Base-by-base conservation (phyloP, 2,888 invertebrate species). In the Anoplius nigerrimus region DNA sequence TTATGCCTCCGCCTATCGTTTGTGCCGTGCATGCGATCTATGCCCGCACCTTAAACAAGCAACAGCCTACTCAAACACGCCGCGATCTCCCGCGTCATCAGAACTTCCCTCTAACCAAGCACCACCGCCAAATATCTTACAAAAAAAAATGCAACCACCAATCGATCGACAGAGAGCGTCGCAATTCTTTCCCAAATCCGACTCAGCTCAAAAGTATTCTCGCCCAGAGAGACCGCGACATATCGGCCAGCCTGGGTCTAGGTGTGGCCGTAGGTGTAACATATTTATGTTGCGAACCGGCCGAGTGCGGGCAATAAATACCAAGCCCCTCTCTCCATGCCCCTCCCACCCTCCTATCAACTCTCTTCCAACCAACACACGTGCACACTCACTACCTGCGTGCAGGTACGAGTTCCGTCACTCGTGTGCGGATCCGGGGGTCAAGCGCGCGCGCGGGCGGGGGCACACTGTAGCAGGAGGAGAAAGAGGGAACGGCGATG, bases 201-300 rank as follows among this genome's bases (percentile, higher is more conserved):
- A 53, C 66, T 60, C 55, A 46, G 42, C 52, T 69, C 74, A 62
- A 52, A 80, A 70, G 78, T 80, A 79, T 75, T 74, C 69, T 2
- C 42, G 56, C 11, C 34, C 11, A 34, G 34, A 34, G 34, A 34
- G 34, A 11, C 34, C 11, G 34, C 4, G 11, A 34, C 11, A 6
- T 34, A 75, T 78, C 64, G 51, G 56, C 64, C 48, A 13, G 21
- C 60, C 69, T 66, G 67, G 71, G 68, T 74, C 58, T 79, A 79
- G 78, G 78, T 80, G 72, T 76, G 79, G 76, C 77, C 82, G 79
- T 85, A 84, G 84, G 83, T 84, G 84, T 84, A 87, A 87, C 87
- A 87, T 88, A 88, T 88, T 88, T 88, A 88, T 86, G 86, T 86
- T 88, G 88, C 84, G 88, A 88, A 88, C 85, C 84, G 82, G 80